Evolutionary conservation across 1,140 invertebrate genomes (phyloP).

Genomic region (Popillia japonica): DNA sequence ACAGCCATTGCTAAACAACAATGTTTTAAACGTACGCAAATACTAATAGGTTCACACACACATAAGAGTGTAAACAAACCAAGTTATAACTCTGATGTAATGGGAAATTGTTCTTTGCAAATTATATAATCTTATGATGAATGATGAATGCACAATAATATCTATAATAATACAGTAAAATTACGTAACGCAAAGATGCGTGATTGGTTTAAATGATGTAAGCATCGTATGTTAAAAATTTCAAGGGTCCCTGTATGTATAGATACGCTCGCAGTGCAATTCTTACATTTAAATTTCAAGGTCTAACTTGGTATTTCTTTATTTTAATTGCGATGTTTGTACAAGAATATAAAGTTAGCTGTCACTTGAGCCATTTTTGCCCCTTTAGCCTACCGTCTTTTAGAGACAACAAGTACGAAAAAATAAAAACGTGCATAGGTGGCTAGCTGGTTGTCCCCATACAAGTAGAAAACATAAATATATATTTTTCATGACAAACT

Average conservation of each 20-base stretch:
- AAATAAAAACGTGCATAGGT: not conserved
- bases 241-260: too few relatives aligned
- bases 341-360: not conserved
- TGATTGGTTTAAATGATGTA: too few relatives aligned
- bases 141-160: conserved; percentile 6
- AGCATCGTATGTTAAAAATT: too few relatives aligned
- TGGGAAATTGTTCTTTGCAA: not conserved
- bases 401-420: not conserved
- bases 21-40: too few relatives aligned
- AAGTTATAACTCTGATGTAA: not conserved
- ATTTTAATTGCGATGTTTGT: conserved; percentile 1
- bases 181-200: not conserved
- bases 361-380: not conserved
- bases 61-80: not conserved
- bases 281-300: not conserved
- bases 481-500: conserved; percentile 42
- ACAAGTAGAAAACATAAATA: conserved; percentile 32
- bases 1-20: too few relatives aligned
- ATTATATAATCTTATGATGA: not conserved
- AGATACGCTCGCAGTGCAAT: not conserved
- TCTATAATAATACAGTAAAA: not conserved
- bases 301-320: not conserved
- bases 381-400: not conserved
- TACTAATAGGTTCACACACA: too few relatives aligned
- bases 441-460: not conserved